Percentiles rank a stretch among this genome's conserved stretches.
Evolutionary conservation across 2,797 vertebrate species (phyloP).

Genomic region (Novumbra hubbsi): DNA sequence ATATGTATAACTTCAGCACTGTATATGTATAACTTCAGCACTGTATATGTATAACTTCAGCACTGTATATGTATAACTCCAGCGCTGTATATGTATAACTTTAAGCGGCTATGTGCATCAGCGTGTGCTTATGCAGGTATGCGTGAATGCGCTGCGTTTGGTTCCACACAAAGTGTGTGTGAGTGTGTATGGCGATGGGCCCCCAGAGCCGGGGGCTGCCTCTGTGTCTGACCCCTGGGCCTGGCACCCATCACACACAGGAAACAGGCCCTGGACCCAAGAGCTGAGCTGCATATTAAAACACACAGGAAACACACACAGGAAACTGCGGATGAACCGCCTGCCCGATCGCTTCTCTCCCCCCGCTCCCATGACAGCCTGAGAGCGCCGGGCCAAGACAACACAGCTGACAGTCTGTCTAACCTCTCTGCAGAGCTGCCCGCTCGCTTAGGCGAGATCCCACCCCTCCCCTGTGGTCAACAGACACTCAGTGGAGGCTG

Average conservation of each 20-base stretch:
- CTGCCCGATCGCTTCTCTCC: constrained; percentile 45
- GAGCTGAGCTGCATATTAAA: constrained; percentile 63
- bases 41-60: too few species aligned
- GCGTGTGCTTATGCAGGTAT: constrained; percentile 7
- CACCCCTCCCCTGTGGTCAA: constrained; percentile 1
- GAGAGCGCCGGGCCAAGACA: constrained; percentile 31
- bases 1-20: too few species aligned
- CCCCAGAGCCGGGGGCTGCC: constrained; percentile 30
- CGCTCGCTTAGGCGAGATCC: neutral
- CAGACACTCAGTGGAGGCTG: constrained; percentile 10
- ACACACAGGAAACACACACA: constrained; percentile 73
- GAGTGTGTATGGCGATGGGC: constrained; percentile 2
- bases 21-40: too few species aligned
- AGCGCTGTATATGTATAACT: too few species aligned
- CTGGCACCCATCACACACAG: constrained; percentile 76
- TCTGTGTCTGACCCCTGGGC: constrained; percentile 50
- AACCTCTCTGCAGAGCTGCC: constrained; percentile 37
- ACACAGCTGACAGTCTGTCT: constrained; percentile 59
- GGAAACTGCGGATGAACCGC: constrained; percentile 64
- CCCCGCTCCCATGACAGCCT: constrained; percentile 15
- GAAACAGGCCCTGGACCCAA: constrained; percentile 64
- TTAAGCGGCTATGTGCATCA: constrained; percentile 11
- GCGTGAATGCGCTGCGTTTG: neutral
- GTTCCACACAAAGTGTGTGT: neutral
- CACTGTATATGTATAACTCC: too few species aligned